These are phyloP conservation scores for Eciton burchellii DNA, from an alignment of 1,140 invertebrate genomes.

Conservation along the genomic window DNA sequence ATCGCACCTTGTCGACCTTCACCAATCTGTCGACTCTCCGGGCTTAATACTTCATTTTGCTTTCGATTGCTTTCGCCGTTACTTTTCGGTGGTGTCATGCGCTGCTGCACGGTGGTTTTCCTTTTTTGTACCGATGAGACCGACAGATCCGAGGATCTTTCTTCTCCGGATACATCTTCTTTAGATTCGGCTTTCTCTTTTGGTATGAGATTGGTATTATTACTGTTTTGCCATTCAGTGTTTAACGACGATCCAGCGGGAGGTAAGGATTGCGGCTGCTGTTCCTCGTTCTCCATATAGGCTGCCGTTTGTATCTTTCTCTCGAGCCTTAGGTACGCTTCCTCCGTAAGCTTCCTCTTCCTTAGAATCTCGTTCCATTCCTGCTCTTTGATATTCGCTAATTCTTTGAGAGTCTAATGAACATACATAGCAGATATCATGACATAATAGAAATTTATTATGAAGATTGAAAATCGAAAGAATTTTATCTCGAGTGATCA, in stretches of 20 bases:
- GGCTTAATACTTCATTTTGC: slow-evolving; percentile 69
- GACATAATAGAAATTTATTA: neutral
- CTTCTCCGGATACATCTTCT: slow-evolving; percentile 63
- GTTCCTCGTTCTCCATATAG: slow-evolving; percentile 79
- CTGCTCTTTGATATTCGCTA: slow-evolving; percentile 91
- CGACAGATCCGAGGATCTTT: slow-evolving; percentile 55
- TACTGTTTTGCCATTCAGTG: slow-evolving; percentile 76
- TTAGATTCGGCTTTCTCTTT: slow-evolving; percentile 65
- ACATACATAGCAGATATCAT: too few species aligned
- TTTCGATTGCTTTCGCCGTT: slow-evolving; percentile 70
- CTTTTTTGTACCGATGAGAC: slow-evolving; percentile 72
- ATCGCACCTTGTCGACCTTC: slow-evolving; percentile 91
- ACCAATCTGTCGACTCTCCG: slow-evolving; percentile 84
- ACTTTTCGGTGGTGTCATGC: slow-evolving; percentile 65
- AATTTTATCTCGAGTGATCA: neutral
- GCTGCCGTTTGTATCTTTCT: slow-evolving; percentile 88
- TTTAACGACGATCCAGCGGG: slow-evolving; percentile 72
- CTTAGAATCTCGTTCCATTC: slow-evolving; percentile 94
- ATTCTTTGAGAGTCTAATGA: slow-evolving; percentile 87
- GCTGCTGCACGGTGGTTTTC: slow-evolving; percentile 63
- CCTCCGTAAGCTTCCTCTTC: slow-evolving; percentile 93
- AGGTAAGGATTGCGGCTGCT: slow-evolving; percentile 70
- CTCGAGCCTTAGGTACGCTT: slow-evolving; percentile 89
- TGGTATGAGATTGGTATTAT: slow-evolving; percentile 22
- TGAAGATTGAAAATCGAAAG: neutral